Base-by-base conservation (phyloP, 2,888 invertebrate species). In the Platycheirus albimanus region DNA sequence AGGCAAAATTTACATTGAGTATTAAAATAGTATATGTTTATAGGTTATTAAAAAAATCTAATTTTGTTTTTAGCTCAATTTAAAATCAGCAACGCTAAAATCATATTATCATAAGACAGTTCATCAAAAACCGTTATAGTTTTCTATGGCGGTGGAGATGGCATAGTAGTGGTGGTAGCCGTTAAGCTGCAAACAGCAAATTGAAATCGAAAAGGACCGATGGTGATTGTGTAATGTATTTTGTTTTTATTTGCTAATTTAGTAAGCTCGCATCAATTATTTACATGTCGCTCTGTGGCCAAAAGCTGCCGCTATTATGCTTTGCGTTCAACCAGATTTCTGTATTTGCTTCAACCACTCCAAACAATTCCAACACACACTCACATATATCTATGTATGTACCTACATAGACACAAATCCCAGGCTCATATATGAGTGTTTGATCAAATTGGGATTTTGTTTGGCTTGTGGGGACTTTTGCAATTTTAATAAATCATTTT, bases 401-500 rank as follows among this genome's bases (percentile, higher is more conserved):
- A 4, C 24, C 24, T 6, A 41, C 6, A 38, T 1, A n/a, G 3
- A 47, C 47, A 47, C 13, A 45, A 11, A 45, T 20, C 0, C 47
- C 17, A 19, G 19, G 3, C 6, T 45, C 6, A 4, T 36, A 10
- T 28, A 51, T 28, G 24, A 28, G 13, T 15, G 28, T 51, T 28
- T 30, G 51, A 51, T 28, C 28, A 28, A 28, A 30, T 28, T 28
- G 28, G 28, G 15, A 15, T 13, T 20, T 30, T 30, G 51, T 51
- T 51, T 51, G 51, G 51, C 15, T 51, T 51, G 28, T 17, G 51
- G 15, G 10, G 8, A 45, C 19, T 49, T 49, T 24, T 28, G 3
- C 13, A 45, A 10, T 51, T 51, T 51, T 28, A 51, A 51, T 30
- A 51, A 51, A 51, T 51, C 13, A 51, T 30, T 51, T 51, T 51